Base-by-base conservation (phyloP, 64 coral and sea anemone genomes). In the Montipora cactus region DNA sequence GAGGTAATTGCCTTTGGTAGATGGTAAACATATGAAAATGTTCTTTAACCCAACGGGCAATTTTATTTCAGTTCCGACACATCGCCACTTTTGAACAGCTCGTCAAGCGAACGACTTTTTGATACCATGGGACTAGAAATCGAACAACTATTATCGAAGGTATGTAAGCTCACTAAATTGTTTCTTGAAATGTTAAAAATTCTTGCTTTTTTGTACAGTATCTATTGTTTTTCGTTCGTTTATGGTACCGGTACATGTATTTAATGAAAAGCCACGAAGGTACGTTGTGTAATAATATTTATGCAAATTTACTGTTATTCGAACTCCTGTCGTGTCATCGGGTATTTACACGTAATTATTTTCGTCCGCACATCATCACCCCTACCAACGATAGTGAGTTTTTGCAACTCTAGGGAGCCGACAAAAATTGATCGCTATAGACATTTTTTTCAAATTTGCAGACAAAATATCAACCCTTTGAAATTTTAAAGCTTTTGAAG, bases 51-150 rank as follows among this genome's bases (percentile, higher is more conserved):
- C n/a, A 64, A 16, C 9, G 67, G 58, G 0, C 49, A 18, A 18
- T 61, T 61, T 94, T 47, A 46, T 58, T 77, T 79, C 66, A 99
- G 98, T 84, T 96, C 85, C 51, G 98, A 99, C 75, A 99, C 93
- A 53, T 94, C 89, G 2, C 98, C 98, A 25, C 95, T 99, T 71
- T 57, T 99, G 21, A 96, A 90, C 73, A 95, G 84, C 75, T 96
- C 94, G 10, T 91, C 98, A 2, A 94, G 92, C 64, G 98, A 96
- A 81, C 95, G 95, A 37, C 96, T 99, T 87, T 96, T 99, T 48
- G 94, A 99, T 51, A 99, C 97, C 5, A 99, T 99, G 97, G 95
- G 92, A 3, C 75, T 99, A 37, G 97, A 99, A 81, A 99, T 99
- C 91, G 97, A 96, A 66, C 94, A 99, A 72, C 87, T 96, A 51